Percentiles rank a stretch among this genome's conserved stretches.
Conservation (phyloP, 2,888 invertebrate species). For the Morinoia aosen region DNA sequence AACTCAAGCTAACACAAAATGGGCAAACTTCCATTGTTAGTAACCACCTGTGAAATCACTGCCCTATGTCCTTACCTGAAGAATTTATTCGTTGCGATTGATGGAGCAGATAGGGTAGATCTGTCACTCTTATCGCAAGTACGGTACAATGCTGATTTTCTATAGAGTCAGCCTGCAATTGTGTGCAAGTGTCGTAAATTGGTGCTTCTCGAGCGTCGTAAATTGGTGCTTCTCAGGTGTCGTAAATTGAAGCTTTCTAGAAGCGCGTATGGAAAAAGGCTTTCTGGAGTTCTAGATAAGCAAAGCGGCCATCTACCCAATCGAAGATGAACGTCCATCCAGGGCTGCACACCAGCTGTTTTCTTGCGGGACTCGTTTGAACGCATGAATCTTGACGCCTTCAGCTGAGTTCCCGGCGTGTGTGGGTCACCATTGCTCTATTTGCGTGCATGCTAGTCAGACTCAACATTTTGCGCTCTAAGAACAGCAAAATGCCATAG, state of each 20-base stretch:
- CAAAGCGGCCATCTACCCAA: background rate
- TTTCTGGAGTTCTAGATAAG: background rate
- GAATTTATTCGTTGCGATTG: background rate
- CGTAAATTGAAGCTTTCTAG: background rate
- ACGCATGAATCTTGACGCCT: background rate
- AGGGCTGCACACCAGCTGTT: background rate
- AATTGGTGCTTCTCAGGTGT: background rate
- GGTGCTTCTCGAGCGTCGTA: background rate
- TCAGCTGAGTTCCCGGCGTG: background rate
- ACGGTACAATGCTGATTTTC: background rate
- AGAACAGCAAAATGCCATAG: background rate
- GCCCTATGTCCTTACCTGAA: background rate
- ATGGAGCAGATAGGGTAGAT: background rate
- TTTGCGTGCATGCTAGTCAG: background rate
- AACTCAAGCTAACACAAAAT: background rate
- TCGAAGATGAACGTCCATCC: background rate
- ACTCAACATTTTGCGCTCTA: background rate
- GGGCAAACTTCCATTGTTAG: background rate
- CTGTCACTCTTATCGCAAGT: background rate
- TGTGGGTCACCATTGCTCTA: background rate
- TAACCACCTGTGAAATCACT: background rate
- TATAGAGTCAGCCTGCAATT: background rate
- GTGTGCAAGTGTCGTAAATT: conserved; percentile 1
- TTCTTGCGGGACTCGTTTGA: background rate
- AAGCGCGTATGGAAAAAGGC: background rate